Evolutionary conservation across 2,888 invertebrate species (phyloP).

Genomic region (Rotaria socialis): DNA sequence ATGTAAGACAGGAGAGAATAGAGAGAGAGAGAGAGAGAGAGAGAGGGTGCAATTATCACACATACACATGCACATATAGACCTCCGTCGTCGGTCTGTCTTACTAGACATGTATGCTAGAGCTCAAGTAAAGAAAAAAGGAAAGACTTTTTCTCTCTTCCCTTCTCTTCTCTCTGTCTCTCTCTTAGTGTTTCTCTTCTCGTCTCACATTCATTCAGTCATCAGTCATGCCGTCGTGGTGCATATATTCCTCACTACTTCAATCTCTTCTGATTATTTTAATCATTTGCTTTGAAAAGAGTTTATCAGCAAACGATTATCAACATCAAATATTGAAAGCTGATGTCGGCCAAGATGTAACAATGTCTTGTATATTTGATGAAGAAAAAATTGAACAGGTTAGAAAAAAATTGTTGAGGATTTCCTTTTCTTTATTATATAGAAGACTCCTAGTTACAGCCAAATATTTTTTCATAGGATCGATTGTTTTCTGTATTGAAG

Average conservation of each 20-base stretch:
- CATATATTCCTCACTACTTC: neutral
- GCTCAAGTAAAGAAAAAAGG: neutral
- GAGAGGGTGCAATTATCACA: conserved; percentile 24
- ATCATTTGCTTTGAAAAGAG: neutral
- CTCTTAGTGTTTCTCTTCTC: neutral
- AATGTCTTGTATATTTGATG: conserved; percentile 17
- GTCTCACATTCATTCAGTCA: conserved; percentile 22
- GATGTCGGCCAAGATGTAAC: conserved; percentile 35
- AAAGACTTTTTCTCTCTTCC: neutral
- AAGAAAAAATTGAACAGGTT: conserved; percentile 33
- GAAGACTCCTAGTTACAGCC: neutral
- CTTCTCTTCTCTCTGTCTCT: neutral
- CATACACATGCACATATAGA: neutral
- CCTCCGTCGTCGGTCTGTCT: conserved; percentile 1
- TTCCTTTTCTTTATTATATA: neutral
- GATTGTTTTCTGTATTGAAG: neutral
- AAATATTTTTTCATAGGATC: neutral
- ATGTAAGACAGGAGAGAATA: neutral
- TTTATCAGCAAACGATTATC: neutral
- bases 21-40: neutral
- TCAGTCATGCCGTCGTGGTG: conserved; percentile 26
- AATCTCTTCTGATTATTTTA: conserved; percentile 25
- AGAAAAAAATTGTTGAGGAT: neutral
- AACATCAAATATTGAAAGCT: neutral
- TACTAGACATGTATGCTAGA: neutral